Conservation (phyloP, 2,113 vertebrate species). For the Accipiter virgatus region DNA sequence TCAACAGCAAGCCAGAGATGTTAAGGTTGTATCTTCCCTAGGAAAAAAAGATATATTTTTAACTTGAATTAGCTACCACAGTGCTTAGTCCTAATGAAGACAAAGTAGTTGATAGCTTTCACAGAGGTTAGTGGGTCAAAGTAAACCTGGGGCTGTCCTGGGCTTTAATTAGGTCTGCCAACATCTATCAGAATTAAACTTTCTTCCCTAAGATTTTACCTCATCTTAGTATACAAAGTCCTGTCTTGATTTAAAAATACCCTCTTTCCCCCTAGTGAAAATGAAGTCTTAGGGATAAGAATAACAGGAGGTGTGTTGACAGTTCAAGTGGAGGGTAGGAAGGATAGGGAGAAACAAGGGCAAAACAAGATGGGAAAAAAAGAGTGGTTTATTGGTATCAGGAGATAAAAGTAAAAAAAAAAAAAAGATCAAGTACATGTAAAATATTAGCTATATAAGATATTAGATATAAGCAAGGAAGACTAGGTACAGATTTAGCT, state of each 20-base stretch:
- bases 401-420: not conserved
- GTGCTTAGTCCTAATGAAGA: not conserved
- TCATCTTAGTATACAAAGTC: not conserved
- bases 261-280: not conserved
- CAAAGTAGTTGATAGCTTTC: slow-evolving; percentile 3
- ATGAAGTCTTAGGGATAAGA: not conserved
- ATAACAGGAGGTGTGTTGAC: not conserved
- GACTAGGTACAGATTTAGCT: not conserved
- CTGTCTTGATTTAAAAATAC: slow-evolving; percentile 1
- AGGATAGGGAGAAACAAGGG: not conserved
- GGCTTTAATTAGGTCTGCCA: not conserved
- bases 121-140: not conserved
- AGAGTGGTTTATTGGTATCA: not conserved
- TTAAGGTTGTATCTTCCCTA: not conserved
- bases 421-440: not conserved
- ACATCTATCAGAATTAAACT: not conserved
- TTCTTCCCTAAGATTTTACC: not conserved
- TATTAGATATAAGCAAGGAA: not conserved
- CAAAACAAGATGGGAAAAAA: not conserved
- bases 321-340: not conserved
- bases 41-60: not conserved
- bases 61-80: not conserved
- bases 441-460: not conserved
- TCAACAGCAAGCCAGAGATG: not conserved
- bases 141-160: not conserved